A percentile compares a stretch with the other conserved stretches of the same genome.
Conservation (phyloP, 2,113 vertebrate genomes). For the Progne subis region DNA sequence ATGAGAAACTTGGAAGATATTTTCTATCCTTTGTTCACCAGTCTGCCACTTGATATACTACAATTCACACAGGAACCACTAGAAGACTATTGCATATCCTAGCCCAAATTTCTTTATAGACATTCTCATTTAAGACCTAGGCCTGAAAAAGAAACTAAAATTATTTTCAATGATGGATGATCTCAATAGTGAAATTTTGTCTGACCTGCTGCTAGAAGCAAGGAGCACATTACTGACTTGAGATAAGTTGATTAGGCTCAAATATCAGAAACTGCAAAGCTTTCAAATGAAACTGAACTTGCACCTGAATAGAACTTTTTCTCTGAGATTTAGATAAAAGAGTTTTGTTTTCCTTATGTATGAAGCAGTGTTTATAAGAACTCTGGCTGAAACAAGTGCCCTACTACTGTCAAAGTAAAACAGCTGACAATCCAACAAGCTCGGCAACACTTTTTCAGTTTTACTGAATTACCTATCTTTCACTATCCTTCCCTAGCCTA, state of each 20-base stretch:
- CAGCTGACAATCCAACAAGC: neutral
- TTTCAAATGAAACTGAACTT: neutral
- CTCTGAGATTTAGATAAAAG: neutral
- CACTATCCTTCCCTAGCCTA: neutral
- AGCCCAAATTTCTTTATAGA: slow-evolving; percentile 1
- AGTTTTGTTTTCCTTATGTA: neutral
- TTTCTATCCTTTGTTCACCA: neutral
- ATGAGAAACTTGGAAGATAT: neutral
- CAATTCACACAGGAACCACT: neutral
- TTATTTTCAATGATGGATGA: neutral
- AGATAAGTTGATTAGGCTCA: neutral
- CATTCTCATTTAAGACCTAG: neutral
- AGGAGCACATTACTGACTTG: neutral
- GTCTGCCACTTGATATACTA: neutral
- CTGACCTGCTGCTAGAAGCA: neutral
- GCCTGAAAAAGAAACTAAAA: slow-evolving; percentile 22
- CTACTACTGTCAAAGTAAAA: neutral
- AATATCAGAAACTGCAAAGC: neutral
- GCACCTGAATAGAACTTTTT: neutral
- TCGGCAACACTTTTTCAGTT: neutral
- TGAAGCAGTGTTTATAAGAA: neutral
- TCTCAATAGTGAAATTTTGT: neutral
- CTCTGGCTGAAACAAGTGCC: neutral
- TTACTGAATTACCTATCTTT: neutral
- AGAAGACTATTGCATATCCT: neutral